Base-by-base conservation (phyloP, 2,113 vertebrate genomes). In the Hypanus sabinus region DNA sequence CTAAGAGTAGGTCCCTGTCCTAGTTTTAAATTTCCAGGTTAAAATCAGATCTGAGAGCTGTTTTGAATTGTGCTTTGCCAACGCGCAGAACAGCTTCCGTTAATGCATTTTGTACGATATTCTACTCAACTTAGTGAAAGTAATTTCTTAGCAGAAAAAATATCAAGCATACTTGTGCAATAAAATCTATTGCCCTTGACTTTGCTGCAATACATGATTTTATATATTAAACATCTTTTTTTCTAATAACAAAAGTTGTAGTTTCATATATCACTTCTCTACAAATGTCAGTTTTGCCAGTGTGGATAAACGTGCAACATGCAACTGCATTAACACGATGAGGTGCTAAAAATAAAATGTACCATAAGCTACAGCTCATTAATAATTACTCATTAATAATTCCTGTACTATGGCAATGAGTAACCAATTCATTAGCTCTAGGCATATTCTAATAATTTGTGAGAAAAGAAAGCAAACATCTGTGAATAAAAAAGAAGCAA, bases 361-460 rank as follows among this genome's bases (percentile, higher is more conserved):
- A 27, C 57, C 24, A 60, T 90, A 14, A 90, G 60, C 60, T 68
- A n/a, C 57, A 65, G 85, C 57, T 90, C 46, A 90, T 68, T 88
- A 88, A 88, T 60, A 92, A 71, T 36, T 38, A 14, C 27, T 87
- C 22, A 60, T 92, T 73, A 55, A 93, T 73, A 93, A 93, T 38
- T 90, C 46, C 87, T 90, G 68, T 36, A 55, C 24, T 71, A 73
- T 4, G 20, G 38, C 22, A 38, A 73, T 46, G 11, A 75, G 33
- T 55, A 0, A 5, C 36, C 68, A 38, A 71, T 73, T 93, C 38
- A 75, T 93, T 93, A 75, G 12, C 18, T 5, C 71, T 73, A 73
- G 91, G 38, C 38, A 93, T 20, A 24, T 75, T 10, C 38, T 93
- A 46, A 30, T 20, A 27, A 11, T 93, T 93, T 55, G 24, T 93